Evolutionary conservation across 1,140 invertebrate genomes (phyloP), one percentile per base, ranked within the genome.

Genomic region (Euglossa dilemma): DNA sequence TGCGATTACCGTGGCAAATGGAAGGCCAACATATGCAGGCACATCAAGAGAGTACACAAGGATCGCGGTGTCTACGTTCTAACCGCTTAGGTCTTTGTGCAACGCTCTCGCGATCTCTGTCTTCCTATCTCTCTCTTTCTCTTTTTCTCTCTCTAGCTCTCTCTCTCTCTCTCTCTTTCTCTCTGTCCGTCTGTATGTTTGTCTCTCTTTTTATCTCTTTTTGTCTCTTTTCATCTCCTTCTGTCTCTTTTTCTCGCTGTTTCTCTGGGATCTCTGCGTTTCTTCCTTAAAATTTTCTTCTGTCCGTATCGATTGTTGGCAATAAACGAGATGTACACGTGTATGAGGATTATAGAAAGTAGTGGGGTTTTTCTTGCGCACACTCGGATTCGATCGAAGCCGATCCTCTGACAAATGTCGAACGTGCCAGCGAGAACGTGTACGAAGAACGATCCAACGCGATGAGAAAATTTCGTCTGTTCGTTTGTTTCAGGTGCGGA

Each of bases 1-100:
- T 97, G 97, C 92, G 95, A 96, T 9, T 91, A 92, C 28, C 83
- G 89, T 16, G 85, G 89, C 47, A 92, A 93, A 64, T 89, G 89
- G 70, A 91, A 90, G 45, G 84, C 80, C 18, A 91, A 92, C 78
- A 77, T 94, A 14, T 85, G 80, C 36, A 76, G 70, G 3, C 93
- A 94, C 77, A 80, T 92, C 23, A 81, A 86, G 50, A 85, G 71
- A n/a, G 72, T 86, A 0, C 90, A 92, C 56, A 80, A 79, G 52
- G 16, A 74, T 54, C 64, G 66, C 70, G 76, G 20, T 45, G 59
- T 72, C 23, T 83, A 72, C 20, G 79, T 87, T 23, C 18, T 77
- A 18, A 47, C 12, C 23, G 14, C 36, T 7, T 45, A n/a, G 23
- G 43, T 59, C 36, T 36, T 36, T 36, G 36, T 36, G 36, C 36